Conservation (phyloP, 2,113 vertebrate genomes). For the Archocentrus centrarchus region DNA sequence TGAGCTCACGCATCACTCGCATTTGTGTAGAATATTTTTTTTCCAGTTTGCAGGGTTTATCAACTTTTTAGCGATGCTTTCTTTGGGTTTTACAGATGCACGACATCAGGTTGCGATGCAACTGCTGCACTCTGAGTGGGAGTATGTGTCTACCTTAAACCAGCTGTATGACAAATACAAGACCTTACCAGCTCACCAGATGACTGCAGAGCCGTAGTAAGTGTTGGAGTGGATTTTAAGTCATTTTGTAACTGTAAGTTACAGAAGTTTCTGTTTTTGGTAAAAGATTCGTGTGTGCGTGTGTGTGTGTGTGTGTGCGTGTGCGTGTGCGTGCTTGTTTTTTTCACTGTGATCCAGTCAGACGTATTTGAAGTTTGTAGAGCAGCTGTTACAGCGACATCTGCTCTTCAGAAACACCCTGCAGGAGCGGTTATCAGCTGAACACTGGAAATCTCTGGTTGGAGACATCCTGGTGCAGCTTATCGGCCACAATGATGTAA, state of each 20-base stretch:
- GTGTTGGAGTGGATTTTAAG: not conserved
- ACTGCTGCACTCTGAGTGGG: constrained; percentile 81
- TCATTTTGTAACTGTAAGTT: not conserved
- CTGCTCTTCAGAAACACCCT: constrained; percentile 81
- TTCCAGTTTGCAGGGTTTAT: not conserved
- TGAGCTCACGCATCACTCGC: not conserved
- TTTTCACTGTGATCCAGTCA: constrained; percentile 60
- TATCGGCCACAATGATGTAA: constrained; percentile 78
- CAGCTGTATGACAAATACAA: constrained; percentile 77
- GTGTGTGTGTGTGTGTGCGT: fast-evolving
- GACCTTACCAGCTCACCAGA: constrained; percentile 40
- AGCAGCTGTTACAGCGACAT: constrained; percentile 80
- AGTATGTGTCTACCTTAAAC: constrained; percentile 78
- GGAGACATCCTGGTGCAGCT: constrained; percentile 82
- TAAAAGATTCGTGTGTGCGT: fast-evolving
- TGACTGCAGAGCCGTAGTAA: constrained; percentile 68
- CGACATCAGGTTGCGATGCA: constrained; percentile 77
- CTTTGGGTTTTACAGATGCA: constrained; percentile 63
- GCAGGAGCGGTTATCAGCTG: constrained; percentile 74
- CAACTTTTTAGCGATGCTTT: fast-evolving
- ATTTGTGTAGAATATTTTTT: not conserved
- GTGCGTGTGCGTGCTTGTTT: not conserved
- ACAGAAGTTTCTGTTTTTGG: not conserved
- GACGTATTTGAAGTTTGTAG: constrained; percentile 68
- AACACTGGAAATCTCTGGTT: constrained; percentile 77